Evolutionary conservation across 2,797 vertebrate genomes (phyloP).

Genomic region (Lepidocolaptes lacrymiger): DNA sequence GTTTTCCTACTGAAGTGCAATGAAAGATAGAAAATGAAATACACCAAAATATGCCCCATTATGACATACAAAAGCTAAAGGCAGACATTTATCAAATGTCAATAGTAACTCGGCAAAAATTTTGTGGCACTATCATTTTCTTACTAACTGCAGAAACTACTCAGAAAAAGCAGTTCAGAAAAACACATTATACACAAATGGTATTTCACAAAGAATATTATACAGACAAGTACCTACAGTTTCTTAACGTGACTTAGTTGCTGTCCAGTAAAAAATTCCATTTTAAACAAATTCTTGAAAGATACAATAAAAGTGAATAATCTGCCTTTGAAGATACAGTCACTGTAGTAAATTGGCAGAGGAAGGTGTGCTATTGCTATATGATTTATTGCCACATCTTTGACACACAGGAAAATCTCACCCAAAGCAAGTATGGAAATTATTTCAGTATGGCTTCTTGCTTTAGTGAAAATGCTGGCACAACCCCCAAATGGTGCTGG

Average conservation of each 20-base stretch:
- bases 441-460: background rate
- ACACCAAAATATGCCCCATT: background rate
- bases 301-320: background rate
- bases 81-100: background rate
- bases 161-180: background rate
- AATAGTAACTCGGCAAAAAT: background rate
- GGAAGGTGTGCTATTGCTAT: background rate
- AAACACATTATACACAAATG: background rate
- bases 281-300: background rate
- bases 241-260: background rate
- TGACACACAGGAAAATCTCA: constrained; percentile 19
- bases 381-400: background rate
- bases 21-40: background rate
- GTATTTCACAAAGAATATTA: background rate
- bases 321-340: background rate
- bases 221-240: background rate
- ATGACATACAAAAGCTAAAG: background rate
- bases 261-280: background rate
- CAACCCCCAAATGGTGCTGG: background rate
- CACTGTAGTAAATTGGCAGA: background rate
- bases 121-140: background rate
- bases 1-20: background rate
- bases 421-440: background rate
- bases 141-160: background rate
- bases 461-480: constrained; percentile 28